Evolutionary conservation across 64 coral and sea anemone species (phyloP).

Genomic region (Actinia tenebrosa): DNA sequence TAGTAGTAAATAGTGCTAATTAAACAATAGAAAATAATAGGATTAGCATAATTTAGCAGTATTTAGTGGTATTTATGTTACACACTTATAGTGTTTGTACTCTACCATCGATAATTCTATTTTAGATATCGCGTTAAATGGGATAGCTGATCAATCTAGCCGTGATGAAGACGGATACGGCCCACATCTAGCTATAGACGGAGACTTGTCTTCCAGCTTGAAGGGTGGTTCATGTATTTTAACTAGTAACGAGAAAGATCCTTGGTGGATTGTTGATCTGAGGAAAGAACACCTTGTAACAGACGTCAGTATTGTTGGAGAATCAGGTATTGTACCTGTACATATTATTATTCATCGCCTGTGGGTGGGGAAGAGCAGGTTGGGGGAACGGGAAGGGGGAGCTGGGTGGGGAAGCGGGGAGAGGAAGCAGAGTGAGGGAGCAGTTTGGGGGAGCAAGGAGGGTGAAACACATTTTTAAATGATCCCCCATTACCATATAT

Average conservation of each 20-base stretch:
- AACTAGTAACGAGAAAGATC: slow-evolving; percentile 41
- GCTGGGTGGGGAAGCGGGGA: too few relatives aligned
- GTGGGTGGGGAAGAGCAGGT: too few relatives aligned
- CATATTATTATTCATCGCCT: background rate
- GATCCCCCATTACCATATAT: too few relatives aligned
- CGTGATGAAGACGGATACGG: background rate
- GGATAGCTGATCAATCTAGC: slow-evolving; percentile 52
- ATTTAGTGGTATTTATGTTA: too few relatives aligned
- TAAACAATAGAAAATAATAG: too few relatives aligned
- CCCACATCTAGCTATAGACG: slow-evolving; percentile 48
- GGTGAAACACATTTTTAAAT: too few relatives aligned
- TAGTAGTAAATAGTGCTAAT: too few relatives aligned
- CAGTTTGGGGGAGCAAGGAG: too few relatives aligned
- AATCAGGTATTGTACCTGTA: slow-evolving; percentile 20
- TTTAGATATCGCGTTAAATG: slow-evolving; percentile 43
- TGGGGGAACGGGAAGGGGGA: too few relatives aligned
- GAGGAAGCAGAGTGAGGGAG: too few relatives aligned
- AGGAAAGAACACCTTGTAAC: slow-evolving; percentile 59
- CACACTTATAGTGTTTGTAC: background rate
- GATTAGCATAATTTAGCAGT: too few relatives aligned
- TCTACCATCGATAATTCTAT: background rate
- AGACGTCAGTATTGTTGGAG: slow-evolving; percentile 68
- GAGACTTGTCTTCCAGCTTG: slow-evolving; percentile 48
- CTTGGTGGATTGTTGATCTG: slow-evolving; percentile 78
- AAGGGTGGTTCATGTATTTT: slow-evolving; percentile 56